These are phyloP conservation scores for Rallus limicola DNA, from an alignment of 2,113 vertebrate species.

Conservation along the genomic window DNA sequence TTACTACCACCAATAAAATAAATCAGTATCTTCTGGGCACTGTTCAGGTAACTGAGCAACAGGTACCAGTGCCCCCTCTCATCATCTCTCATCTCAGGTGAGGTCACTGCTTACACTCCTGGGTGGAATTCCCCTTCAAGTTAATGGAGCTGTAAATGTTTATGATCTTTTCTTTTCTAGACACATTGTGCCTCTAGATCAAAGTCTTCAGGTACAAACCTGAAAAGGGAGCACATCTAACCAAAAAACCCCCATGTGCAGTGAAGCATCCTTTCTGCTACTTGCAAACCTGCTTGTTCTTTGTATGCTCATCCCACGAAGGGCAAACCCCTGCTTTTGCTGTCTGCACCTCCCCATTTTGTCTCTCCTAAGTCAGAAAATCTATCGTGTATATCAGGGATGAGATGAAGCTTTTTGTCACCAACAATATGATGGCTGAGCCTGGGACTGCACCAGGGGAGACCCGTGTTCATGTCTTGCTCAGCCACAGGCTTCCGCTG, in stretches of 20 bases:
- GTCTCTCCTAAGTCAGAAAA: neutral
- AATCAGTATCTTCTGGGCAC: neutral
- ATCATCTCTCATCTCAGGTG: neutral
- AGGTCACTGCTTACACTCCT: neutral
- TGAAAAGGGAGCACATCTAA: neutral
- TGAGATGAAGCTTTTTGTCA: neutral
- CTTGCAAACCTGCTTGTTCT: neutral
- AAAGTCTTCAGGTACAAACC: neutral
- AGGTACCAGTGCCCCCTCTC: neutral
- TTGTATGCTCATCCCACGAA: neutral
- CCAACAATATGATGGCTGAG: neutral
- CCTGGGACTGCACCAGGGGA: neutral
- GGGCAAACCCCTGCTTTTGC: neutral
- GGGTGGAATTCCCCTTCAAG: neutral
- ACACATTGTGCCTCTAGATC: neutral
- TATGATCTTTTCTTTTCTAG: neutral
- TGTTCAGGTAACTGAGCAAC: neutral
- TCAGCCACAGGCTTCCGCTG: neutral
- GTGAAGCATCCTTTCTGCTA: neutral
- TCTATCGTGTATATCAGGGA: neutral
- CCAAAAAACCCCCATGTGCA: accelerated
- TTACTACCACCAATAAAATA: neutral
- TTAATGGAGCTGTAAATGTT: neutral
- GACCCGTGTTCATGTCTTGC: accelerated
- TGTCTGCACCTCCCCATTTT: neutral